phyloP scores from a whole-genome alignment of 2,113 vertebrate species.

The Ailuropoda melanoleuca region DNA sequence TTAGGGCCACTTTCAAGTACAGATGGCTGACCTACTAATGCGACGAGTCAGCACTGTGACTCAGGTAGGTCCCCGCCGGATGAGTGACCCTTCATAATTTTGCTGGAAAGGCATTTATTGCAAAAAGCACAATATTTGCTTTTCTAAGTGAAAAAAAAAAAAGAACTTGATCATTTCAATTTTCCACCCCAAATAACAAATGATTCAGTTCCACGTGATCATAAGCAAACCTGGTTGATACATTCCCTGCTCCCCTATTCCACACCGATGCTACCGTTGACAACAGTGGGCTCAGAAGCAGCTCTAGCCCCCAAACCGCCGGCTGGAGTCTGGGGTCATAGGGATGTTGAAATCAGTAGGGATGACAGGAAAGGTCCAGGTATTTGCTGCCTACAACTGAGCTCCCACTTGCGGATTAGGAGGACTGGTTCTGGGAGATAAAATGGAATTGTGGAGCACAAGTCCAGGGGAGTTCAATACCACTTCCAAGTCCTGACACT shows the following conservation, averaged over 20 bases:
- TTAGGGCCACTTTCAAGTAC: conserved; percentile 20
- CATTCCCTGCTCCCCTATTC: background rate
- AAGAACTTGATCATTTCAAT: conserved; percentile 23
- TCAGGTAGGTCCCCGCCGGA: background rate
- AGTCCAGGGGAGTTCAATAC: background rate
- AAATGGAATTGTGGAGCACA: background rate
- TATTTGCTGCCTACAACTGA: background rate
- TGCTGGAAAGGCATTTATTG: conserved; percentile 26
- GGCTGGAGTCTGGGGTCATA: background rate
- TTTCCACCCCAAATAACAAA: conserved; percentile 58
- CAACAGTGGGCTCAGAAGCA: background rate
- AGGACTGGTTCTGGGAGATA: background rate
- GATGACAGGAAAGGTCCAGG: background rate
- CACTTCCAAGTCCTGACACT: background rate
- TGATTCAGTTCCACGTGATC: background rate
- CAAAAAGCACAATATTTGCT: conserved; percentile 55
- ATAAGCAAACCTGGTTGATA: background rate
- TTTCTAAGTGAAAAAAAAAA: conserved; percentile 31
- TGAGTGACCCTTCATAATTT: background rate
- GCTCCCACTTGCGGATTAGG: background rate
- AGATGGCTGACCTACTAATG: conserved; percentile 18
- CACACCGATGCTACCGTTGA: background rate
- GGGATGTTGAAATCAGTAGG: background rate
- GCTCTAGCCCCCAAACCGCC: background rate
- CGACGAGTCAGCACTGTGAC: background rate